Conservation (phyloP, 2,888 invertebrate genomes). For the Ommatoiulus sabulosus region DNA sequence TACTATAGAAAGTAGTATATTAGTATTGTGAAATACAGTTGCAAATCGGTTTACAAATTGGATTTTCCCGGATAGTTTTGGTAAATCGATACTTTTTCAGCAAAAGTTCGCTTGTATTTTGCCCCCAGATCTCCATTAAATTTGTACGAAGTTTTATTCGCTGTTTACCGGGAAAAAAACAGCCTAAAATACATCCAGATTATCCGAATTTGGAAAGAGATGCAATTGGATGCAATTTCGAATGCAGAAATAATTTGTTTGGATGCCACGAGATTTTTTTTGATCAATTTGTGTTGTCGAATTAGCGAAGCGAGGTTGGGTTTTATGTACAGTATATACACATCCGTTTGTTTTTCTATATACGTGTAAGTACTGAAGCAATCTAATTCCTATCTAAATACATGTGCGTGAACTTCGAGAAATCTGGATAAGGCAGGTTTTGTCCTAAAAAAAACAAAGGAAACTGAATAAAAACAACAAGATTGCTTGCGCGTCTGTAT, state of each 20-base stretch:
- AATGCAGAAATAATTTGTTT: constrained; percentile 23
- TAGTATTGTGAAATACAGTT: background rate
- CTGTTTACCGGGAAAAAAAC: background rate
- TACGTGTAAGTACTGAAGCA: background rate
- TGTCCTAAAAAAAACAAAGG: background rate
- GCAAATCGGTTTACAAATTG: background rate
- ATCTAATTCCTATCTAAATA: background rate
- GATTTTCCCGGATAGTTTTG: background rate
- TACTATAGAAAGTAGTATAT: too few relatives aligned
- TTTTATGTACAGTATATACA: background rate
- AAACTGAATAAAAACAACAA: background rate
- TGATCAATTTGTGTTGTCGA: constrained; percentile 10
- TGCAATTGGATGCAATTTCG: constrained; percentile 12
- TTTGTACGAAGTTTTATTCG: constrained; percentile 27
- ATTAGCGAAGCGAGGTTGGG: background rate
- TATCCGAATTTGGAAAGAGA: constrained; percentile 9
- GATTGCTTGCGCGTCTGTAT: background rate
- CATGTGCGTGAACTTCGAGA: background rate
- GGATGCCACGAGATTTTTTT: background rate
- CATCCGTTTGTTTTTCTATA: background rate
- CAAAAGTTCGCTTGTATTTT: constrained; percentile 12
- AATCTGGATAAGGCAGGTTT: background rate
- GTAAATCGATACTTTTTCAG: background rate
- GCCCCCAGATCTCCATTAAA: constrained; percentile 19
- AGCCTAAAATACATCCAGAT: constrained; percentile 17